phyloP scores from a whole-genome alignment of 2,797 vertebrate species.

The Macrochelys suwanniensis region DNA sequence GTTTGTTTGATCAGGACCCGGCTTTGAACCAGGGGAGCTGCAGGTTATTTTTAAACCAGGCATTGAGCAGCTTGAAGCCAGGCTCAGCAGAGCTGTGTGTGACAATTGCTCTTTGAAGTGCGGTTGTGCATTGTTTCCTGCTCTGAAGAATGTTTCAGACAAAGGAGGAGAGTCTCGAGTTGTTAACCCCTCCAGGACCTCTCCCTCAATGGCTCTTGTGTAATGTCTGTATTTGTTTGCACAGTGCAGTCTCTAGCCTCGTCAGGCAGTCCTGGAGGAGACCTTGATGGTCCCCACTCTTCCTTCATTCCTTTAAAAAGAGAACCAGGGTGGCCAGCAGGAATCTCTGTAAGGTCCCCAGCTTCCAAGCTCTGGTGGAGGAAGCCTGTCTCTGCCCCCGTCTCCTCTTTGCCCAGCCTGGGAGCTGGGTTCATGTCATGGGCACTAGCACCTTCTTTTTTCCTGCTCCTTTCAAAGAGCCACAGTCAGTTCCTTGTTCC shows the following conservation, averaged over 20 bases:
- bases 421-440: not conserved
- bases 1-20: slow-evolving; percentile 67
- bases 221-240: too few relatives aligned
- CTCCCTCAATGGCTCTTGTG: not conserved
- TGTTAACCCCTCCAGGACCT: not conserved
- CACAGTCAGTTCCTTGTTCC: not conserved
- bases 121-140: not conserved
- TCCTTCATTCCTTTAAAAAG: not conserved
- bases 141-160: slow-evolving; percentile 41
- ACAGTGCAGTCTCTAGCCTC: not conserved
- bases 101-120: slow-evolving; percentile 1
- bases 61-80: slow-evolving; percentile 46
- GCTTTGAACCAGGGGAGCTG: slow-evolving; percentile 16
- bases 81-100: slow-evolving; percentile 24
- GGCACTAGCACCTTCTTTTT: too few relatives aligned
- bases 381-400: too few relatives aligned
- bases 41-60: slow-evolving; percentile 68
- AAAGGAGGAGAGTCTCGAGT: not conserved
- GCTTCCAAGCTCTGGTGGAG: too few relatives aligned
- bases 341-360: not conserved
- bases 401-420: not conserved
- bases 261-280: not conserved
- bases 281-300: not conserved
- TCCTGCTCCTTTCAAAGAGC: too few relatives aligned
- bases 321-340: not conserved